These are phyloP conservation scores for Eupithecia pulchellata DNA, from an alignment of 2,888 invertebrate species.

Conservation along the genomic window DNA sequence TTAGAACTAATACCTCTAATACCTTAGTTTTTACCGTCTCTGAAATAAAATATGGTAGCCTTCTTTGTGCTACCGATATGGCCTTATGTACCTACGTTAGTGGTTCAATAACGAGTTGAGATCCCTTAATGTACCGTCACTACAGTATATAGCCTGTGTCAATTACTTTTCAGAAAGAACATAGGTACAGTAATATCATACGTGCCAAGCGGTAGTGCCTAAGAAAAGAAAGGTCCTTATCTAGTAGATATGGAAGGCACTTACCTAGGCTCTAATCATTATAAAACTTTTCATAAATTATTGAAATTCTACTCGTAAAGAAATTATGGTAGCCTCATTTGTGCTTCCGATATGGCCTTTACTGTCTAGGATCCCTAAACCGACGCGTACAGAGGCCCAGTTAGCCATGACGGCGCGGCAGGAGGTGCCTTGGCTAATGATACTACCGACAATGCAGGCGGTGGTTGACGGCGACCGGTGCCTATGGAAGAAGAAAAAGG, in stretches of 20 bases:
- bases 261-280: neutral
- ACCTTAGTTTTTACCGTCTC: too few relatives aligned
- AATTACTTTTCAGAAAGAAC: conserved; percentile 27
- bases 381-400: neutral
- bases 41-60: too few relatives aligned
- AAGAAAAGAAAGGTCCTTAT: too few relatives aligned
- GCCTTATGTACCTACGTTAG: neutral
- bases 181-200: too few relatives aligned
- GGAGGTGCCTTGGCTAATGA: neutral
- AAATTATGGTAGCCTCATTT: neutral
- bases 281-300: too few relatives aligned
- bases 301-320: neutral
- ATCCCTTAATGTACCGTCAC: conserved; percentile 24
- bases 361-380: neutral
- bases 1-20: too few relatives aligned
- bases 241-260: neutral
- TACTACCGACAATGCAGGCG: neutral
- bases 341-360: neutral
- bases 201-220: too few relatives aligned
- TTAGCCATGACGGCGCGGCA: neutral
- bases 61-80: too few relatives aligned
- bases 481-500: neutral
- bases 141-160: conserved; percentile 34
- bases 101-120: neutral
- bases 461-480: neutral